Evolutionary conservation across 2,113 vertebrate genomes (phyloP), one percentile per base, ranked within the genome.

Genomic region (Bolborhynchus lineola): DNA sequence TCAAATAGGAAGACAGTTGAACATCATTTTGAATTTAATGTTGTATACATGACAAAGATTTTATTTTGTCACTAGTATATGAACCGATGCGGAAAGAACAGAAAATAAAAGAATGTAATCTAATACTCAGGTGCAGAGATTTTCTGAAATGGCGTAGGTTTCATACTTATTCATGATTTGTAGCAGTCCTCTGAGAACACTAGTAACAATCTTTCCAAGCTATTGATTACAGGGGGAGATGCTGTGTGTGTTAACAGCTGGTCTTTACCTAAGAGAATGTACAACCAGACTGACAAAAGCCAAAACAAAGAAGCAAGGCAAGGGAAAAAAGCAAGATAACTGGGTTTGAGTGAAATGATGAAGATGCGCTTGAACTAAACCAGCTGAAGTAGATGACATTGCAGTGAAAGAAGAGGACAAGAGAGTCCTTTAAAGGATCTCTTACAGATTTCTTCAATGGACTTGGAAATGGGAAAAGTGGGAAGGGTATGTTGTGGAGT

Each of bases 211-310:
- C 97, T 98, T 98, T 98, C 97, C 98, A 93, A 98, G 96, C 95
- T 91, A 96, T 97, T 98, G 98, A 98, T 98, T 98, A 96, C 96
- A 97, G 89, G 96, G 90, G 68, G 95, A 96, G 91, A 96, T 68
- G 96, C 90, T 97, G 82, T 97, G 98, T 97, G 98, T 99, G 96
- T 98, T 98, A 99, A 98, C 89, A 97, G 96, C 91, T 97, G 88
- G 69, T 92, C 93, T 93, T 94, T 84, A 94, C 97, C 92, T 13
- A 4, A 64, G 84, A 97, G 97, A 86, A 95, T 93, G 77, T 88
- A 63, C 87, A 84, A 83, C 91, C 94, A 95, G 95, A 86, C 93
- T 96, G 88, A 94, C 47, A 97, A 96, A 97, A 96, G 88, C 28
- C 28, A 87, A 77, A 75, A 72, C 71, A 96, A 90, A 17, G 19